These are phyloP conservation scores for Ochlodes sylvanus DNA, from an alignment of 2,888 invertebrate genomes.

Conservation along the genomic window DNA sequence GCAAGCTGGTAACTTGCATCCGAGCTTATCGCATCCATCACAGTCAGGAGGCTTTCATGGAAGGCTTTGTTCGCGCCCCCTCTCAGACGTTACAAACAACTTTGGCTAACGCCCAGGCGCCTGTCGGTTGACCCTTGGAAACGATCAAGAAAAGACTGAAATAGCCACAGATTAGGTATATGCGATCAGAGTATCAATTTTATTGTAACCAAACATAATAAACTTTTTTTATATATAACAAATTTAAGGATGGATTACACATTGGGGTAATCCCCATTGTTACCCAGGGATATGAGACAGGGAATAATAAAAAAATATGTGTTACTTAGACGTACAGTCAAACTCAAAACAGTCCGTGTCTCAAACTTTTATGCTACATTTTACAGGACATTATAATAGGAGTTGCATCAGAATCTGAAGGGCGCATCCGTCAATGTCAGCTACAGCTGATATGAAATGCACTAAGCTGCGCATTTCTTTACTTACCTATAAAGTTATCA, in stretches of 20 bases:
- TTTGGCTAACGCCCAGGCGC: conserved; percentile 61
- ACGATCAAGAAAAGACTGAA: conserved; percentile 12
- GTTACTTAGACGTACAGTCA: no score
- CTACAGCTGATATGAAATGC: background rate
- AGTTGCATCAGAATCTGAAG: background rate
- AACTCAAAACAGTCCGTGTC: no score
- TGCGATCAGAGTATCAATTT: no score
- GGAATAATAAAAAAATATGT: no score
- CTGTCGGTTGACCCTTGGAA: conserved; percentile 27
- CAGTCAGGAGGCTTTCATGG: conserved; percentile 81
- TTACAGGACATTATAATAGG: no score
- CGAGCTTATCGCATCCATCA: conserved; percentile 83
- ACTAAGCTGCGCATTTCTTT: background rate
- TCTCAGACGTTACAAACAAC: conserved; percentile 71
- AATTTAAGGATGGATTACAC: no score
- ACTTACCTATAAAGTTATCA: no score
- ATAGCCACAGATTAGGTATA: conserved; percentile 1
- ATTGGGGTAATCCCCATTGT: no score
- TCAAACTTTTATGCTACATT: no score
- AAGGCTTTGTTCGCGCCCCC: conserved; percentile 77
- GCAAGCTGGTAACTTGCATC: conserved; percentile 84
- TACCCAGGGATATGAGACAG: no score
- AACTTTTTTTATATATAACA: no score
- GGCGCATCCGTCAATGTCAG: background rate
- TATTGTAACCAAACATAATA: no score